Evolutionary conservation across 2,113 vertebrate species (phyloP), one percentile per base, ranked within the genome.

Genomic region (Lutjanus erythropterus): DNA sequence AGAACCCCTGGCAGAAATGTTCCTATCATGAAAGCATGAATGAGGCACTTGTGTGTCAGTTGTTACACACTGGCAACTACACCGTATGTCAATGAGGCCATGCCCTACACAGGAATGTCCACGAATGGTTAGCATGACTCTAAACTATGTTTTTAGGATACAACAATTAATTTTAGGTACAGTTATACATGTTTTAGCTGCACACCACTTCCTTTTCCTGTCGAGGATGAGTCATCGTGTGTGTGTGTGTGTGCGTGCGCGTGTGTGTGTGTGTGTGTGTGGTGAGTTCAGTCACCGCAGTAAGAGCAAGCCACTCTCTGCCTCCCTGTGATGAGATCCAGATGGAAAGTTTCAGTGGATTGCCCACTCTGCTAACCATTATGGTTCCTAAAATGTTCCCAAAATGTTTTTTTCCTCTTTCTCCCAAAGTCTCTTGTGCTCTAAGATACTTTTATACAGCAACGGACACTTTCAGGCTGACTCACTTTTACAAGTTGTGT

Each of bases 181-280:
- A 80, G 71, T 72, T 86, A 67, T 87, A 68, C 81, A 81, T 92
- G 84, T 91, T 86, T 88, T 52, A 88, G 87, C 83, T 86, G 29
- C 65, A 80, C 67, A 88, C 92, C 91, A 90, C 91, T 94, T 94
- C 90, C 92, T 31, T 86, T 92, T 92, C 88, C 91, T 87, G 84
- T 79, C 29, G 23, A 4, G 49, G 75, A 84, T 89, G 91, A 92
- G 65, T 92, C 89, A 90, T 78, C 11, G 42, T 37, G 33, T 41
- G 19, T 33, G 62, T 0, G 53, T 37, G 62, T 80, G 71, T 58
- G 60, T 78, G 58, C 55, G 50, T 55, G 75, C 41, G 69, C 60
- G 69, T 56, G 73, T 44, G 67, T 77, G 61, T 66, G 70, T 70
- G 60, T 60, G 77, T 71, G 23, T 73, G 73, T 60, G 53, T 76